Conservation (phyloP, 2,888 invertebrate genomes). For the Megaustenia siamemsis region DNA sequence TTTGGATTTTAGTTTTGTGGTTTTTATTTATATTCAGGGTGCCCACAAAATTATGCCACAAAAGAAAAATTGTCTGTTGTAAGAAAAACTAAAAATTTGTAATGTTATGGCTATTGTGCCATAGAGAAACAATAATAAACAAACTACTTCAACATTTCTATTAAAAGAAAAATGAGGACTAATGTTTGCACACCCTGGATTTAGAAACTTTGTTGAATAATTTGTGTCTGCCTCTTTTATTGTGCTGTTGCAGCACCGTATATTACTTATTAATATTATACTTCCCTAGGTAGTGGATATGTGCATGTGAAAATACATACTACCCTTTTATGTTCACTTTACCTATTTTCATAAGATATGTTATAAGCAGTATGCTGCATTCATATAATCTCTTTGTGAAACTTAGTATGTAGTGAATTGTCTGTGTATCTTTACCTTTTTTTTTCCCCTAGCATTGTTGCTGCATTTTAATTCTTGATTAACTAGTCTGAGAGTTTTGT, state of each 20-base stretch:
- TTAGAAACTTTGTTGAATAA: neutral
- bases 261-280: neutral
- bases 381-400: neutral
- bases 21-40: too few relatives aligned
- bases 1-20: too few relatives aligned
- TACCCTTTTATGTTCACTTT: constrained; percentile 17
- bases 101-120: too few relatives aligned
- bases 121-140: too few relatives aligned
- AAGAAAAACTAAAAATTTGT: too few relatives aligned
- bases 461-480: too few relatives aligned
- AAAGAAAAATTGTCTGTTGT: too few relatives aligned
- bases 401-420: neutral
- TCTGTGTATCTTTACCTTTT: neutral
- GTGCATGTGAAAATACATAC: constrained; percentile 7
- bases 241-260: neutral
- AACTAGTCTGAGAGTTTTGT: too few relatives aligned
- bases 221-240: neutral
- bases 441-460: too few relatives aligned
- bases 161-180: too few relatives aligned
- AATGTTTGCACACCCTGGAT: neutral
- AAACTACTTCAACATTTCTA: too few relatives aligned
- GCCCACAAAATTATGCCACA: too few relatives aligned
- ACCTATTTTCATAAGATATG: neutral
- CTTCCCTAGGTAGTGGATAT: neutral
- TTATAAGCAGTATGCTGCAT: neutral